Percentiles rank a stretch among this genome's conserved stretches.
phyloP scores from a whole-genome alignment of 2,888 invertebrate species.

The Eudemis profundana region DNA sequence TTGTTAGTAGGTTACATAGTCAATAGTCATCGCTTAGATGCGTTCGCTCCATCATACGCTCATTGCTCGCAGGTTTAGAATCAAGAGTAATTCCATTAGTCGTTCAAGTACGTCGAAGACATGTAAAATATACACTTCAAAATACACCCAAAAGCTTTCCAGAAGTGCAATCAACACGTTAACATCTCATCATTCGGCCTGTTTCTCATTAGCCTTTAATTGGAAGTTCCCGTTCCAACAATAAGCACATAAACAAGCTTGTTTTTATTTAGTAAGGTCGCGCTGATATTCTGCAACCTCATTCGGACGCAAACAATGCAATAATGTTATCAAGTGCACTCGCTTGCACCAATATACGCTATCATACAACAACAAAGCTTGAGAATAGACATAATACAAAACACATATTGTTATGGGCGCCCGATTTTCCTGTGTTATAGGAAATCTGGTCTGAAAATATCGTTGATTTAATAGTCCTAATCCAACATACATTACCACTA shows the following conservation, averaged over 20 bases:
- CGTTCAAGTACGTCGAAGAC: neutral
- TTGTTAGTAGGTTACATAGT: no score
- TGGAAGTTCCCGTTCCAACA: slow-evolving; percentile 26
- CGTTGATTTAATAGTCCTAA: slow-evolving; percentile 27
- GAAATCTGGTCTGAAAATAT: slow-evolving; percentile 15
- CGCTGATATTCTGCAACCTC: slow-evolving; percentile 59
- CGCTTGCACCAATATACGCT: neutral
- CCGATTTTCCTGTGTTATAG: slow-evolving; percentile 35
- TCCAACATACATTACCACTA: slow-evolving; percentile 9
- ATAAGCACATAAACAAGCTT: slow-evolving; percentile 47
- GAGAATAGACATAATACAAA: slow-evolving; percentile 30
- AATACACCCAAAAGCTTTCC: neutral
- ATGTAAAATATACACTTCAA: slow-evolving; percentile 5
- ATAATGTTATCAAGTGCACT: slow-evolving; percentile 54
- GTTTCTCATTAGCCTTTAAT: slow-evolving; percentile 23
- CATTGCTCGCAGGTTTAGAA: neutral
- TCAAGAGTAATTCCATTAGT: neutral
- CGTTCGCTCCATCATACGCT: no score
- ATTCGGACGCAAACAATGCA: slow-evolving; percentile 59
- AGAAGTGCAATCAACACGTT: slow-evolving; percentile 7
- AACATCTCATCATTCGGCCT: slow-evolving; percentile 13
- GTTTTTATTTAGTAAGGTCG: slow-evolving; percentile 58
- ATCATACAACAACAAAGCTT: slow-evolving; percentile 36
- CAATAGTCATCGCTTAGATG: no score
- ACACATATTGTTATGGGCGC: slow-evolving; percentile 28